Evolutionary conservation across 2,113 vertebrate species (phyloP), one percentile per base, ranked within the genome.

Genomic region (Anas platyrhynchos): DNA sequence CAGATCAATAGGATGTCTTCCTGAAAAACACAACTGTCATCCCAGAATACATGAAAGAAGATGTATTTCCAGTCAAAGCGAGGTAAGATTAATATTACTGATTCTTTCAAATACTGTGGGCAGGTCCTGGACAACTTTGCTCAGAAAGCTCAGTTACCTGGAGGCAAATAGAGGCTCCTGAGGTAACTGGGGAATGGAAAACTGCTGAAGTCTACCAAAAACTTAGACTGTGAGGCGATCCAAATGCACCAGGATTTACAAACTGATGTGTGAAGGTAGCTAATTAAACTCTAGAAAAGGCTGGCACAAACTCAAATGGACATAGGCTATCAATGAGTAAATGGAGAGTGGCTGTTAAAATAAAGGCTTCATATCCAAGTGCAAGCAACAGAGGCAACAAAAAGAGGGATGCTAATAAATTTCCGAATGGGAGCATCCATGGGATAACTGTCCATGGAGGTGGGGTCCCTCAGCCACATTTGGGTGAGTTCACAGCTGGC

Each of bases 1-100:
- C 80, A 82, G 69, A 96, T 95, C 94, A 84, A 93, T 93, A 91
- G 23, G 32, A 69, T 56, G 18, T 61, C 95, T 94, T 94, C 88
- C 77, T 94, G 92, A 88, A 88, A 93, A 91, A 93, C 29, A 75
- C 43, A 72, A 25, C 56, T 76, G 85, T 88, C 92, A 91, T 91
- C 32, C 85, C 82, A 85, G 68, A 88, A 77, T 43, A 80, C 36
- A 36, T 56, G 65, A 83, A 93, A 83, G 86, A 74, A 46, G 80
- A 94, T 25, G 10, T 44, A 85, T 73, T 92, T 94, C 84, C 74
- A 94, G 87, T 86, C 62, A 95, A 58, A 83, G 41, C 79, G 71
- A 84, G 69, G 66, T 79, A 92, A 92, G 83, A 94, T 54, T 93
- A 92, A 92, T 79, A 89, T 12, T 78, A 87, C 27, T 73, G 74